phyloP scores from a whole-genome alignment of 1,140 invertebrate genomes.

The Pseudomyrmex pallidus region DNA sequence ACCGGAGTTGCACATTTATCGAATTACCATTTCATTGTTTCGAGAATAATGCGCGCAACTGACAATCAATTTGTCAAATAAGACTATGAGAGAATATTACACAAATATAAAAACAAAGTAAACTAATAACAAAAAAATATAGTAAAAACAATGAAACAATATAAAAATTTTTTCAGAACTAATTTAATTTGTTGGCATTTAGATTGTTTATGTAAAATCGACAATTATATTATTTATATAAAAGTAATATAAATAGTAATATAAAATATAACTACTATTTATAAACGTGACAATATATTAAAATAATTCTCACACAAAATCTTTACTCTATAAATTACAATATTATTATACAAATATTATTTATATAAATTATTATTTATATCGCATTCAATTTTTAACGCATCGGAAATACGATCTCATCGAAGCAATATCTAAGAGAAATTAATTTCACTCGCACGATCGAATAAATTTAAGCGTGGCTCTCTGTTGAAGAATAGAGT shows the following conservation, averaged over 20 bases:
- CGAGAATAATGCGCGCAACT: background rate
- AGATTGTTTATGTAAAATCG: no score
- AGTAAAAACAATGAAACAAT: background rate
- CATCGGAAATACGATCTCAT: background rate
- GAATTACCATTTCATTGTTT: background rate
- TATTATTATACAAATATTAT: no score
- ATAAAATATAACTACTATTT: no score
- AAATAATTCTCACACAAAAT: no score
- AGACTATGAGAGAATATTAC: background rate
- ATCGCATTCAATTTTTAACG: background rate
- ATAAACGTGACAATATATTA: no score
- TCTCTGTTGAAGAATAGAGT: constrained; percentile 20
- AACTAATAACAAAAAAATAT: background rate
- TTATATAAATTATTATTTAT: background rate
- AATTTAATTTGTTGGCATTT: background rate
- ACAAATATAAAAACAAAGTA: background rate
- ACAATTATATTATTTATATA: no score
- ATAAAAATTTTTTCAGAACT: background rate
- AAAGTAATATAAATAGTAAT: no score
- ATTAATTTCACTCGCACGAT: constrained; percentile 18
- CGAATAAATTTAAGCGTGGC: constrained; percentile 18
- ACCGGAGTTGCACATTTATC: background rate
- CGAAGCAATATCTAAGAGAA: constrained; percentile 6
- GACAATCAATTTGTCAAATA: background rate
- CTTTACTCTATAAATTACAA: no score